Conservation (phyloP, 2,888 invertebrate genomes). For the Macaria notata region DNA sequence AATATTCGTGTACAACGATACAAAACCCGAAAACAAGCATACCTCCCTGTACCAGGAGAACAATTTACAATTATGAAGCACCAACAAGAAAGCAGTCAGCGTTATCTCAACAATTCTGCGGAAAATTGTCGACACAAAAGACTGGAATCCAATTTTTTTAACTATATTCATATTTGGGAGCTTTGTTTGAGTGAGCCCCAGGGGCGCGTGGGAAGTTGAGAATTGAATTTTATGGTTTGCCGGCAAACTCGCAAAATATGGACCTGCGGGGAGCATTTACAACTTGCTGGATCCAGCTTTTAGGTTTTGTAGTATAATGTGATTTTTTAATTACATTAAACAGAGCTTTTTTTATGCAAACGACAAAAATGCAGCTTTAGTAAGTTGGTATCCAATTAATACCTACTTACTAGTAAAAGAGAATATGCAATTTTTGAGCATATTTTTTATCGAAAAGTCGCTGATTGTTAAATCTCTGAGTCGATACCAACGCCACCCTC, state of each 20-base stretch:
- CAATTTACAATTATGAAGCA: conserved; percentile 9
- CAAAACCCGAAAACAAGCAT: too few species aligned
- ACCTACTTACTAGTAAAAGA: too few species aligned
- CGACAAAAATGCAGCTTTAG: too few species aligned
- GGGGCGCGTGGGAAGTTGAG: conserved; percentile 34
- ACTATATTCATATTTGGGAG: conserved; percentile 20
- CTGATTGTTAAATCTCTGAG: too few species aligned
- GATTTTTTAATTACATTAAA: too few species aligned
- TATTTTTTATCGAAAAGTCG: too few species aligned
- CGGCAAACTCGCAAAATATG: conserved; percentile 30
- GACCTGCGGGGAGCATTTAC: conserved; percentile 33
- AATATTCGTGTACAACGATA: too few species aligned
- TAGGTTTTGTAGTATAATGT: conserved; percentile 21
- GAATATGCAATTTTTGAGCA: too few species aligned
- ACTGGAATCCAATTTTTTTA: conserved; percentile 17
- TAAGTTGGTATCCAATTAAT: too few species aligned
- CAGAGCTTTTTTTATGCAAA: too few species aligned
- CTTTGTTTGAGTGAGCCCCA: conserved; percentile 29
- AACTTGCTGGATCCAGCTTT: conserved; percentile 32
- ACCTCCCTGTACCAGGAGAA: background rate
- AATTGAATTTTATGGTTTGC: conserved; percentile 50
- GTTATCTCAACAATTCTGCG: conserved; percentile 12
- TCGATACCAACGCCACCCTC: too few species aligned
- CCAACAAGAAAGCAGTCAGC: conserved; percentile 8
- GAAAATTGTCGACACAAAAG: conserved; percentile 11